phyloP scores from a whole-genome alignment of 2,113 vertebrate species.

The Halcyon senegalensis region DNA sequence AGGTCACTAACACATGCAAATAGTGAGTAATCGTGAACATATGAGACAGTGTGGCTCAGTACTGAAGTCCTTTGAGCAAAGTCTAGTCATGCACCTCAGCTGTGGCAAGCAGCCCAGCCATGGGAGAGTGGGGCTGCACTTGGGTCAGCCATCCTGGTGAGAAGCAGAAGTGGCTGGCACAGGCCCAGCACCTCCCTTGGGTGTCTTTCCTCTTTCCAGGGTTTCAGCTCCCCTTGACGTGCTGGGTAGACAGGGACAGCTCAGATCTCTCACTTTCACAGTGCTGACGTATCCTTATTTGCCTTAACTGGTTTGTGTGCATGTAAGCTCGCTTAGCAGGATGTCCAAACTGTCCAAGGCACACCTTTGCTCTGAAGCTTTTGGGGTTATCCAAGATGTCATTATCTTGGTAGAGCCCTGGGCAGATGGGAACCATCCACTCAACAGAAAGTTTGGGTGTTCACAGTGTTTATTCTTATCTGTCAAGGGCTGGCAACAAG shows the following conservation, averaged over 20 bases:
- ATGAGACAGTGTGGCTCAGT: not conserved
- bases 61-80: not conserved
- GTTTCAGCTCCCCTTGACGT: accelerated
- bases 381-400: not conserved
- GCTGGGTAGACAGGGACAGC: not conserved
- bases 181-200: accelerated
- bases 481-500: not conserved
- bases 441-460: not conserved
- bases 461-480: not conserved
- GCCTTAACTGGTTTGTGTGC: not conserved
- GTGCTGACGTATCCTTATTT: not conserved
- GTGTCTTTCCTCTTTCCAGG: not conserved
- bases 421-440: not conserved
- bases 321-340: not conserved
- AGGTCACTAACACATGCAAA: not conserved
- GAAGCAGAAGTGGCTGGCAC: not conserved
- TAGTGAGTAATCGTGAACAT: not conserved
- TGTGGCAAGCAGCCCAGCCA: not conserved
- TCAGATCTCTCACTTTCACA: not conserved
- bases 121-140: not conserved
- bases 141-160: not conserved
- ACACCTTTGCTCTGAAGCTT: not conserved
- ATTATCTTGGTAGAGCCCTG: not conserved
- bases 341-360: not conserved
- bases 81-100: accelerated